Evolutionary conservation across 1,140 invertebrate genomes (phyloP).

Genomic region (Macrobrachium rosenbergii): DNA sequence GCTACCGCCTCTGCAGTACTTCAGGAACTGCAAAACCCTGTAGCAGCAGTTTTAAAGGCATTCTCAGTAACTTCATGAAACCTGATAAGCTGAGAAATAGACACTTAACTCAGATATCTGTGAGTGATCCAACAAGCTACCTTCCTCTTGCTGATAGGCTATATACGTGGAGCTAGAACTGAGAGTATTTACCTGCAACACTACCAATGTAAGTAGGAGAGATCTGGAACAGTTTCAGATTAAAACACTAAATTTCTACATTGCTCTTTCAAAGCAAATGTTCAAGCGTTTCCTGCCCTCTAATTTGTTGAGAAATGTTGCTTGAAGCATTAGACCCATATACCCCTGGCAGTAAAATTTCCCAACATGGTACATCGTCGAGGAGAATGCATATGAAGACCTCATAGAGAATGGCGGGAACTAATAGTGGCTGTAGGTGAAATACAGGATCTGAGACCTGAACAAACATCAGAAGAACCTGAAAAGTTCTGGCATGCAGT

Average conservation of each 20-base stretch:
- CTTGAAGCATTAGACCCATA: constrained; percentile 39
- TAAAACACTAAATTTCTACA: constrained; percentile 53
- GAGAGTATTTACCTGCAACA: constrained; percentile 48
- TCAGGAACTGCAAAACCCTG: constrained; percentile 10
- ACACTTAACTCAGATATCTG: constrained; percentile 26
- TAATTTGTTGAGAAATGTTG: constrained; percentile 42
- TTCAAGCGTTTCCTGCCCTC: constrained; percentile 42
- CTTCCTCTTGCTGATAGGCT: constrained; percentile 34
- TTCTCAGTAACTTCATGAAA: no score
- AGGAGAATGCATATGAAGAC: constrained; percentile 18
- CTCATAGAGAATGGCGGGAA: constrained; percentile 20
- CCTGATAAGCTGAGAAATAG: constrained; percentile 24
- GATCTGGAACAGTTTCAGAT: constrained; percentile 42
- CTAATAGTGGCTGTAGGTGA: neutral
- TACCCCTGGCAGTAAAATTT: constrained; percentile 37
- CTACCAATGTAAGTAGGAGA: constrained; percentile 31
- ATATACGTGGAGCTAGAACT: constrained; percentile 50
- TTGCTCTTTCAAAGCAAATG: constrained; percentile 47
- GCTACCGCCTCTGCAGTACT: constrained; percentile 20
- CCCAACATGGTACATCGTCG: constrained; percentile 33
- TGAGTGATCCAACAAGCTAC: constrained; percentile 40
- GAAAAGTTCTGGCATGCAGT: constrained; percentile 29
- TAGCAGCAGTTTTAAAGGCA: constrained; percentile 30
- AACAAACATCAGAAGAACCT: neutral
- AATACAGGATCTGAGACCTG: constrained; percentile 10